Evolutionary conservation across 2,888 invertebrate genomes (phyloP).

Genomic region (Imbricaverruca yamaguchii): DNA sequence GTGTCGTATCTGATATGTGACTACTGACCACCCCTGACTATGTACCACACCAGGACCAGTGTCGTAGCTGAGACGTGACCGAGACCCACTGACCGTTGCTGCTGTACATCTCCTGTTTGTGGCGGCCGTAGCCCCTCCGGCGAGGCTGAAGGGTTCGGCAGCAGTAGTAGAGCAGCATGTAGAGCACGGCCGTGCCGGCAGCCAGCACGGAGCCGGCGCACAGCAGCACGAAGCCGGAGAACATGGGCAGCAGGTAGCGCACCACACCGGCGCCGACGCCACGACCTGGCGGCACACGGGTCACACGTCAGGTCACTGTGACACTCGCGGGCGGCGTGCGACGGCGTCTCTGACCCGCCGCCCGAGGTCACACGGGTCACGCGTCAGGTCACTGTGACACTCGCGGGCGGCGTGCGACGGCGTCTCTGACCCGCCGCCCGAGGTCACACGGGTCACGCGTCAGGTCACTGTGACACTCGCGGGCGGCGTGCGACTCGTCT

Average conservation of each 20-base stretch:
- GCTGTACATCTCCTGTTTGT: conserved; percentile 14
- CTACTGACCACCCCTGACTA: no score
- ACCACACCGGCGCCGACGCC: conserved; percentile 11
- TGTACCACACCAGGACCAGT: no score
- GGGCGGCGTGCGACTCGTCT: no score
- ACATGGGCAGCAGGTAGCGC: background rate
- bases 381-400: no score
- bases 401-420: no score
- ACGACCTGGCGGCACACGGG: conserved; percentile 6
- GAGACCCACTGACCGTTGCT: background rate
- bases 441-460: no score
- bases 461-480: no score
- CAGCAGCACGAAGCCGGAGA: background rate
- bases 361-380: no score
- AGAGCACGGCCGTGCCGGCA: background rate
- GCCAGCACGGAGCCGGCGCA: background rate
- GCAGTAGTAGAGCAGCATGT: conserved; percentile 16
- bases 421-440: no score
- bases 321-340: background rate
- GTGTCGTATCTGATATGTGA: no score
- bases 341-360: background rate
- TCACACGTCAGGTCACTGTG: background rate
- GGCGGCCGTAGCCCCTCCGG: background rate
- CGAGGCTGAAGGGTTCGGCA: background rate
- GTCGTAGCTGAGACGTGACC: background rate